Conservation (phyloP, 1,140 invertebrate species). For the Heliconius hermathena region DNA sequence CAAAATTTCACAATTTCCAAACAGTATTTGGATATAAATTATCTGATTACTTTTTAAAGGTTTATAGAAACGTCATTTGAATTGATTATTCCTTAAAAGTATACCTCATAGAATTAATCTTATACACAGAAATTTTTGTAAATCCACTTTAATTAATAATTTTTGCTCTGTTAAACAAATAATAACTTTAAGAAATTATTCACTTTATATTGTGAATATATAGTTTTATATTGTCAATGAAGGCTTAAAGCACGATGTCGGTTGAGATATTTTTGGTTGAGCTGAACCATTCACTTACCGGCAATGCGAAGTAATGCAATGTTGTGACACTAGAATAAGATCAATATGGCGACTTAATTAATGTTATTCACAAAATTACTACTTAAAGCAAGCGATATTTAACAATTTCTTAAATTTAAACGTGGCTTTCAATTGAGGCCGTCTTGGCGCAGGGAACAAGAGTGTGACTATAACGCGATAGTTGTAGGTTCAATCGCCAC, state of each 20-base stretch:
- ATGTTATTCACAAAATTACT: conserved; percentile 22
- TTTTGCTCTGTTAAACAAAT: too few relatives aligned
- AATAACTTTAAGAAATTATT: neutral
- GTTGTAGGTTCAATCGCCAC: too few relatives aligned
- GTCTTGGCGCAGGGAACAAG: too few relatives aligned
- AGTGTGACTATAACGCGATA: too few relatives aligned
- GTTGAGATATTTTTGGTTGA: conserved; percentile 16
- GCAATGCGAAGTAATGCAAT: conserved; percentile 17
- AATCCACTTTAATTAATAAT: too few relatives aligned
- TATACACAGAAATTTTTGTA: too few relatives aligned
- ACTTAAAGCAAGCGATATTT: conserved; percentile 6
- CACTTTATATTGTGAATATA: too few relatives aligned
- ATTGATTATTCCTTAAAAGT: neutral
- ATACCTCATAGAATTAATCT: too few relatives aligned
- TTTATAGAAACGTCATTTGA: neutral
- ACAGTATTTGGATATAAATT: neutral
- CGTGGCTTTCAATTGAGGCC: too few relatives aligned
- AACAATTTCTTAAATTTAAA: neutral
- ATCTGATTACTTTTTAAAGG: neutral
- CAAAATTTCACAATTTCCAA: conserved; percentile 19
- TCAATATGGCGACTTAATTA: conserved; percentile 23
- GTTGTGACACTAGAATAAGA: conserved; percentile 29
- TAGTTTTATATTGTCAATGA: too few relatives aligned
- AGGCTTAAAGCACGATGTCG: neutral
- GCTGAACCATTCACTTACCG: conserved; percentile 23